Conservation (phyloP, 2,888 invertebrate genomes). For the Rhagophthalmus giganteus region DNA sequence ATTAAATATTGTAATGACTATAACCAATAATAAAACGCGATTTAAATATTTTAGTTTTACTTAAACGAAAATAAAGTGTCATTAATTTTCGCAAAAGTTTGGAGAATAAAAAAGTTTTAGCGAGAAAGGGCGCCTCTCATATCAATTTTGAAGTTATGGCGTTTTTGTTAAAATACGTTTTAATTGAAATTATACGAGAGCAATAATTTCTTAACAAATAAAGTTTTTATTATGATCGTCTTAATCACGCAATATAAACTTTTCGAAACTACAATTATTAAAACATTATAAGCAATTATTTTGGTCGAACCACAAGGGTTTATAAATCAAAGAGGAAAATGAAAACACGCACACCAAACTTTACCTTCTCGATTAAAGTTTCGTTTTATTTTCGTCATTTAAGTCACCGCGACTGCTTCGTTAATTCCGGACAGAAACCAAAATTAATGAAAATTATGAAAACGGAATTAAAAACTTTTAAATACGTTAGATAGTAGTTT, state of each 20-base stretch:
- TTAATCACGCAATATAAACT: slow-evolving; percentile 5
- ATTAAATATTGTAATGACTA: too few relatives aligned
- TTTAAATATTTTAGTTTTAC: too few relatives aligned
- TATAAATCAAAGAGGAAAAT: slow-evolving; percentile 20
- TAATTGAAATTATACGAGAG: not conserved
- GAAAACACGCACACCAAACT: slow-evolving; percentile 19
- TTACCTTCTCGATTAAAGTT: slow-evolving; percentile 21
- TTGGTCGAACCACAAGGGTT: slow-evolving; percentile 3
- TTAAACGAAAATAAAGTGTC: too few relatives aligned
- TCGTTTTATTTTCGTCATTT: slow-evolving; percentile 18
- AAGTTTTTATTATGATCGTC: not conserved
- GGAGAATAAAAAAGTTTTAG: too few relatives aligned
- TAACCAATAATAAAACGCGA: too few relatives aligned
- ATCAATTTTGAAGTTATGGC: too few relatives aligned
- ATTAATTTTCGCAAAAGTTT: too few relatives aligned
- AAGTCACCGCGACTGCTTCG: slow-evolving; percentile 6
- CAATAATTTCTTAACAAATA: not conserved
- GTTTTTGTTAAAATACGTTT: not conserved
- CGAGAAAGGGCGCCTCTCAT: too few relatives aligned
- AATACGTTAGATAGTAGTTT: too few relatives aligned
- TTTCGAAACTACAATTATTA: slow-evolving; percentile 13
- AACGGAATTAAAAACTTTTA: slow-evolving; percentile 17
- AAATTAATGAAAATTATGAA: slow-evolving; percentile 20
- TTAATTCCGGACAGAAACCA: slow-evolving; percentile 9
- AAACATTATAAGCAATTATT: slow-evolving; percentile 19